These are phyloP conservation scores for Rhinella marina DNA, from an alignment of 2,797 vertebrate species.

Conservation along the genomic window DNA sequence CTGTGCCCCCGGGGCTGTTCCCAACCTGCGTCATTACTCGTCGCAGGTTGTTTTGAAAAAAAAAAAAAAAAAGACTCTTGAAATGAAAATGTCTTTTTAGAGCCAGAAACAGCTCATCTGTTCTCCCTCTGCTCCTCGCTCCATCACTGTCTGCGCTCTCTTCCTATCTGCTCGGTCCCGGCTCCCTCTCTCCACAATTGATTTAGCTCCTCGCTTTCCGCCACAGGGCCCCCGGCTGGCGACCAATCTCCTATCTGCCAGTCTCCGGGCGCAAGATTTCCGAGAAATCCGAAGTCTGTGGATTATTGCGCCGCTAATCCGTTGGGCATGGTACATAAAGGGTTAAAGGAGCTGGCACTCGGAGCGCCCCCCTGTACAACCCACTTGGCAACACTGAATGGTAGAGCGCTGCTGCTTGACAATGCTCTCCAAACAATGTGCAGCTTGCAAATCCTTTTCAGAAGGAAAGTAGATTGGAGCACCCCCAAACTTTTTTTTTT, in stretches of 20 bases:
- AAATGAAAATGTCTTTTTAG: constrained; percentile 38
- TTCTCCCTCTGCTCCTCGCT: background rate
- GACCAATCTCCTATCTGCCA: background rate
- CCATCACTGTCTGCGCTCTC: constrained; percentile 21
- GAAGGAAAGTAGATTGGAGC: background rate
- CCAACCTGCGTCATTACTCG: constrained; percentile 55
- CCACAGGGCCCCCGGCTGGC: background rate
- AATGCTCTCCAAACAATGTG: background rate
- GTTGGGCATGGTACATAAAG: background rate
- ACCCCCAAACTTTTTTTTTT: too few relatives aligned
- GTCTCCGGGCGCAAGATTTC: too few relatives aligned
- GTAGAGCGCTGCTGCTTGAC: background rate
- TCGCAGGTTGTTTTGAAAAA: constrained; percentile 50
- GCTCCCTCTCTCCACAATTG: background rate
- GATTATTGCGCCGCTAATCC: too few relatives aligned
- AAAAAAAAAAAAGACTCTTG: constrained; percentile 23
- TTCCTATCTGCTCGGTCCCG: background rate
- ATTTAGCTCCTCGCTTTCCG: background rate
- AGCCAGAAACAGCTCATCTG: constrained; percentile 50
- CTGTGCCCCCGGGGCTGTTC: constrained; percentile 51
- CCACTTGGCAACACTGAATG: background rate
- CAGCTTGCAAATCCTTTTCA: too few relatives aligned
- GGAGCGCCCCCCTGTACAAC: background rate
- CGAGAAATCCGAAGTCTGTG: too few relatives aligned
- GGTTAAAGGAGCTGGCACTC: background rate